Evolutionary conservation across 1,140 invertebrate genomes (phyloP).

Genomic region (Agrilus planipennis): DNA sequence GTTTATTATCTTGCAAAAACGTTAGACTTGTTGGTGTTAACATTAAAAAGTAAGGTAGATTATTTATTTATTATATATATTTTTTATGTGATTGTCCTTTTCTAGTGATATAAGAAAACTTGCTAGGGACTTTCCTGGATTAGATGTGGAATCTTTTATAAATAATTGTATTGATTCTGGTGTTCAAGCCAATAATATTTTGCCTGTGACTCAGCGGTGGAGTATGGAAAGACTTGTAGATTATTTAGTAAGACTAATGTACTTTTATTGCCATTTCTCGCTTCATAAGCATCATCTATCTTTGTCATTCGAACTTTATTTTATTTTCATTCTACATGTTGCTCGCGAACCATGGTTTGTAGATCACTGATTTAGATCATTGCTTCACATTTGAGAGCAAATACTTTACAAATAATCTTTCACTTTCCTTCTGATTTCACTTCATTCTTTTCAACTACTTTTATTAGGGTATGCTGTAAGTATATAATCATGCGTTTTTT

Average conservation of each 20-base stretch:
- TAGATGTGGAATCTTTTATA: conserved; percentile 40
- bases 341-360: no score
- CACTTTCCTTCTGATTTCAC: no score
- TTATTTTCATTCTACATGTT: no score
- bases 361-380: no score
- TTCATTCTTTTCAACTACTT: no score
- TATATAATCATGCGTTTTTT: conserved; percentile 17
- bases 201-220: conserved; percentile 42
- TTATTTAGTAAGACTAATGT: conserved; percentile 37
- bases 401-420: no score
- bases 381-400: no score
- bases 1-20: conserved; percentile 44
- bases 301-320: no score
- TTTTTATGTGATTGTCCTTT: conserved; percentile 13
- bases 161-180: conserved; percentile 48
- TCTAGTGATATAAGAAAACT: conserved; percentile 51
- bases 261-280: conserved; percentile 2
- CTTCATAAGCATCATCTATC: no score
- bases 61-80: conserved; percentile 1
- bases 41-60: conserved; percentile 44
- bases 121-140: conserved; percentile 45
- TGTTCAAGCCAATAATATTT: conserved; percentile 41
- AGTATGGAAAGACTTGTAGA: conserved; percentile 46
- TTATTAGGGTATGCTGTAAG: no score
- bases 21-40: conserved; percentile 48